Evolutionary conservation across 92 coral and sea anemone genomes (phyloP).

Genomic region (Siderastrea radians): DNA sequence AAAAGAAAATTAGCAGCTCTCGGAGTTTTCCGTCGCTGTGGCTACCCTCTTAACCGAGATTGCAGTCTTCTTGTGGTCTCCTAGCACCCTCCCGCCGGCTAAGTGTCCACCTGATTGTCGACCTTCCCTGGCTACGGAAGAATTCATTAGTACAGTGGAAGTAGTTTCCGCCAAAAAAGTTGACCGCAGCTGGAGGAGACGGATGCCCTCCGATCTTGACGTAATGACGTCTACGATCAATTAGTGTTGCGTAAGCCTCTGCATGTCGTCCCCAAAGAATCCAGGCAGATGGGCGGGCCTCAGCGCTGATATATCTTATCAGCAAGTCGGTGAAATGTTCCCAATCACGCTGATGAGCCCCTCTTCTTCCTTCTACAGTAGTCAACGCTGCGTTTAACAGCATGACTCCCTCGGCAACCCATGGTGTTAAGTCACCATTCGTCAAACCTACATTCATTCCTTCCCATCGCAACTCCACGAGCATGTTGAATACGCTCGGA

Average conservation of each 20-base stretch:
- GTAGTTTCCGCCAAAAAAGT: neutral
- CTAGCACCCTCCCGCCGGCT: no score
- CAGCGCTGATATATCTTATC: neutral
- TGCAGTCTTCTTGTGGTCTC: no score
- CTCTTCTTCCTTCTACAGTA: neutral
- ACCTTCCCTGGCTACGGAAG: neutral
- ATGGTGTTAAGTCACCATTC: conserved; percentile 14
- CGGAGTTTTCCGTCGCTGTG: no score
- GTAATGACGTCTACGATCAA: neutral
- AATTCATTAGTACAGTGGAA: neutral
- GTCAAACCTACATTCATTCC: conserved; percentile 18
- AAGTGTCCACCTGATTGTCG: no score
- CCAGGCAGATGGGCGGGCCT: conserved; percentile 2
- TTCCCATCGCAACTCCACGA: conserved; percentile 41
- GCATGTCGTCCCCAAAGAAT: conserved; percentile 2
- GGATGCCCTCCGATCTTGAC: neutral
- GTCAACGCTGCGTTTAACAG: conserved; percentile 11
- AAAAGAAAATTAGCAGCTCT: no score
- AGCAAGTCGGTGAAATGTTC: neutral
- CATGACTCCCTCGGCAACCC: conserved; percentile 44
- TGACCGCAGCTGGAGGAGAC: neutral
- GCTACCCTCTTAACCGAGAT: no score
- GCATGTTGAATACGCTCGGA: conserved; percentile 42
- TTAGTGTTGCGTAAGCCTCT: neutral
- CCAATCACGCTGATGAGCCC: conserved; percentile 22